Evolutionary conservation across 1,140 invertebrate species (phyloP).

Genomic region (Lasaia peninsularis): DNA sequence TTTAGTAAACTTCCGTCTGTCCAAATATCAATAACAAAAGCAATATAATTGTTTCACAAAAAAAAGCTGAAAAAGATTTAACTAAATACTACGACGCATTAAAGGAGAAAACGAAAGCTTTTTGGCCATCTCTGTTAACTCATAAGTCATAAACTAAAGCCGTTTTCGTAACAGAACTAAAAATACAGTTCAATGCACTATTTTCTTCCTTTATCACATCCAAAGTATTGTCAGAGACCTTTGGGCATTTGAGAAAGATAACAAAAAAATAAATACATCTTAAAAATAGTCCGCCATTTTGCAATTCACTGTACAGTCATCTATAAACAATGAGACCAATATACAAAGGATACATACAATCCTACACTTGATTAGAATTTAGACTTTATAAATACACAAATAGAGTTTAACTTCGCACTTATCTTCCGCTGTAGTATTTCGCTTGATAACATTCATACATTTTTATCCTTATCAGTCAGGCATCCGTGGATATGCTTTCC

Average conservation of each 20-base stretch:
- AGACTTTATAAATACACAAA: background rate
- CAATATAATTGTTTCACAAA: too few species aligned
- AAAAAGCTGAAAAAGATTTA: too few species aligned
- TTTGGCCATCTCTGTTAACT: too few species aligned
- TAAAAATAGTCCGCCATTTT: background rate
- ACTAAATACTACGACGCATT: too few species aligned
- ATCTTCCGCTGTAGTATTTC: constrained; percentile 37
- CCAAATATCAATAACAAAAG: too few species aligned
- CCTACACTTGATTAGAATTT: constrained; percentile 3
- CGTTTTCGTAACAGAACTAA: too few species aligned
- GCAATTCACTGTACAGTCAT: background rate
- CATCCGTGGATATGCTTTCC: constrained; percentile 47
- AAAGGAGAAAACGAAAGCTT: too few species aligned
- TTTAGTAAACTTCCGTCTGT: too few species aligned
- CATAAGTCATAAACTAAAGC: too few species aligned
- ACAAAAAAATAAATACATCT: constrained; percentile 12
- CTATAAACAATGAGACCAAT: constrained; percentile 12
- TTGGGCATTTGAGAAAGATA: background rate
- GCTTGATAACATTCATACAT: constrained; percentile 37
- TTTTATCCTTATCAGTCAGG: constrained; percentile 56
- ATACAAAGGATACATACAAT: constrained; percentile 10
- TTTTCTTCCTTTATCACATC: background rate
- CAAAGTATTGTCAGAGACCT: background rate
- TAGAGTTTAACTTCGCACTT: constrained; percentile 17
- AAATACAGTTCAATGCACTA: too few species aligned